Evolutionary conservation across 2,888 invertebrate genomes (phyloP), one percentile per base, ranked within the genome.

Genomic region (Trisateles emortualis): DNA sequence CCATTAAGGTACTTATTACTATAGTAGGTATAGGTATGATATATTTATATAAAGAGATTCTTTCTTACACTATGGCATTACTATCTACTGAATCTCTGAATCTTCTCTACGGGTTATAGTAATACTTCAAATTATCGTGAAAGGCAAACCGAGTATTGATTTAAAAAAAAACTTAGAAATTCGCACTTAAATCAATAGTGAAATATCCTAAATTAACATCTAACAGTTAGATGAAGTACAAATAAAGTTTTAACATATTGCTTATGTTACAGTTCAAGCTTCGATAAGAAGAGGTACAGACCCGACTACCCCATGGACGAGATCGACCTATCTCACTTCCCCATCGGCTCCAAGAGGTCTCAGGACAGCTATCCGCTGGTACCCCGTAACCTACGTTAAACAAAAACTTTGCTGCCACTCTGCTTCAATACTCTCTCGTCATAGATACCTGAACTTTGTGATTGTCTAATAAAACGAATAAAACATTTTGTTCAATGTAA

Each of bases 271-370:
- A 83, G 84, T 40, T 80, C 81, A 6, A 79, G 57, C 49, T 79
- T 75, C 61, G 84, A 83, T 65, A 85, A 87, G 83, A 90, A 90
- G 68, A 79, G 88, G 56, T 83, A 80, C 76, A 78, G 84, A 67
- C 83, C 85, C 6, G 90, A 90, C 74, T 87, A 82, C 79, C 90
- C 90, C 65, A 88, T 92, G 87, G 91, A 91, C 62, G 90, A 91
- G 76, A 90, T 91, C 43, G 92, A 92, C 71, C 81, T 90, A 10
- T 90, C 92, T n/a, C 81, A 83, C 44, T 87, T 91, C 74, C 91
- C 92, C 68, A 87, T 90, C 64, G 90, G 91, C 52, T 88, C 88
- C 44, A 89, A 90, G 54, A 80, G 90, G 30, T 86, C 87, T 14
- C 72, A 63, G 30, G 70, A 71, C 54, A 65, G 38, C 41, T 72